Base-by-base conservation (phyloP, 2,113 vertebrate species). In the Xyrauchen texanus region DNA sequence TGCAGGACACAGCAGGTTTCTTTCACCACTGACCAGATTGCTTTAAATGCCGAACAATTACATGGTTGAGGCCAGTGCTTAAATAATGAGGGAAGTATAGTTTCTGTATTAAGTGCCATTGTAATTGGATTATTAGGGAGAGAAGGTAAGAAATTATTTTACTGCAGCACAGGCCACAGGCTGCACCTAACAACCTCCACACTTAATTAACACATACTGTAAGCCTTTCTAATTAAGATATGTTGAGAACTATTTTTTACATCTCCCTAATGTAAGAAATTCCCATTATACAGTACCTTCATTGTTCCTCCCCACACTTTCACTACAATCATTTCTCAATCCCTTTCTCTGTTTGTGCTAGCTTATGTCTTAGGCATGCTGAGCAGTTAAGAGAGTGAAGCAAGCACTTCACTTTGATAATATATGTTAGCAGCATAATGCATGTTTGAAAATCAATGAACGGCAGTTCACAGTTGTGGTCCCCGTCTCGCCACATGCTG, bases 21-120 rank as follows among this genome's bases (percentile, higher is more conserved):
- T 88, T 89, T 91, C 86, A 51, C 88, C 91, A 88, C 90, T 86
- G 89, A 88, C 89, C 90, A 93, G 91, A 92, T 90, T 92, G 86
- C 89, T 87, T 91, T 90, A 90, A 93, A 92, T 86, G 88, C 86
- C 76, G 79, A 70, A 81, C 90, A 90, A 92, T 92, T 92, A 92
- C 87, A 89, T 67, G 88, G 85, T 84, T 86, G 83, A 86, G 68
- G 81, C 86, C 79, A 69, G 84, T 68, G 77, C 86, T 91, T 90
- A 89, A 88, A 86, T 82, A 85, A 90, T 84, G 86, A 89, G 86
- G 78, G 80, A 85, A 83, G 86, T 88, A 88, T 87, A 88, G 81
- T 88, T 90, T 88, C 87, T 89, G 87, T 85, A 87, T 80, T 85
- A 68, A 83, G 79, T 82, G 74, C 60, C 83, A 72, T 81, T 83